phyloP scores from a whole-genome alignment of 1,140 invertebrate species.

The Sminthurides bifidus region DNA sequence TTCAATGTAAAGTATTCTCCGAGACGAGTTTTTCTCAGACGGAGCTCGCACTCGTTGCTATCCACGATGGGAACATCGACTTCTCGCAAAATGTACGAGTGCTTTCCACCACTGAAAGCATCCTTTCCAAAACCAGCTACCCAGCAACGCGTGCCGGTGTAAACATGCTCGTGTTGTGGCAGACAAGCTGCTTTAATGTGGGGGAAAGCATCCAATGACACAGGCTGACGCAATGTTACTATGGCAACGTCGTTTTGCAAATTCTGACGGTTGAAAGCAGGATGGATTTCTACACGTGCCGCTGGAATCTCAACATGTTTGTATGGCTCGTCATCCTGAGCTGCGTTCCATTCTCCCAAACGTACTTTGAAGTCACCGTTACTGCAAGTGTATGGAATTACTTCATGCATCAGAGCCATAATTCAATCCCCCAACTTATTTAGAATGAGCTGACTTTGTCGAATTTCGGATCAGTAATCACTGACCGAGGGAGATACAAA shows the following conservation, averaged over 20 bases:
- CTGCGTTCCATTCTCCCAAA: slow-evolving; percentile 56
- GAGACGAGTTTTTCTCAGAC: slow-evolving; percentile 50
- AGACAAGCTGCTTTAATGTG: slow-evolving; percentile 62
- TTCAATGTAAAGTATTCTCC: slow-evolving; percentile 50
- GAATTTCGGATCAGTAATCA: no score
- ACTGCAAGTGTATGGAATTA: no score
- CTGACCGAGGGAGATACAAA: no score
- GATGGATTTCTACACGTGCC: slow-evolving; percentile 47
- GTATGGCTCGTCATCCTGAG: slow-evolving; percentile 46
- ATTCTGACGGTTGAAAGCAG: slow-evolving; percentile 50
- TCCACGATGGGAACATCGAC: slow-evolving; percentile 57
- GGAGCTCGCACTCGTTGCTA: slow-evolving; percentile 48
- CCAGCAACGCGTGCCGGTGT: slow-evolving; percentile 42
- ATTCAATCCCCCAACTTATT: no score
- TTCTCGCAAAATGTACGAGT: slow-evolving; percentile 53
- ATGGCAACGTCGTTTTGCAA: slow-evolving; percentile 58
- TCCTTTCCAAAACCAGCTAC: slow-evolving; percentile 73
- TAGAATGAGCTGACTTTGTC: no score
- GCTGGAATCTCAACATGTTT: slow-evolving; percentile 48
- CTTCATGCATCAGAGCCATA: no score
- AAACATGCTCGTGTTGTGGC: slow-evolving; percentile 38
- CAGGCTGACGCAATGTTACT: slow-evolving; percentile 44
- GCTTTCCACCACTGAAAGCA: slow-evolving; percentile 53
- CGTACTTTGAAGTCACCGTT: slow-evolving; percentile 44
- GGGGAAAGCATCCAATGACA: slow-evolving; percentile 46